Evolutionary conservation across 2,113 vertebrate genomes (phyloP).

Genomic region (Pontoporia blainvillei): DNA sequence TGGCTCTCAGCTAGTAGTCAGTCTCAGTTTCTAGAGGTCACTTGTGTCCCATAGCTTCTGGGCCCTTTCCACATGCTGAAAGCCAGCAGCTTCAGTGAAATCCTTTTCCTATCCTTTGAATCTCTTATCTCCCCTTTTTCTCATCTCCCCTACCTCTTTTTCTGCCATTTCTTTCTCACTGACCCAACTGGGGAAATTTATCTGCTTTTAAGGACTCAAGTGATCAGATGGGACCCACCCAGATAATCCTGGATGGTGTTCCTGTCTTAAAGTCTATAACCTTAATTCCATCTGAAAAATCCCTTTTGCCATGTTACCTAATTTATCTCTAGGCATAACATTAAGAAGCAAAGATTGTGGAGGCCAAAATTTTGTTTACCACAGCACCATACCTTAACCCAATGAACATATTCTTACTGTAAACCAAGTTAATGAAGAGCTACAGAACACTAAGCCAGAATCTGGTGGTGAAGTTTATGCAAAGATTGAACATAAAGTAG

Average conservation of each 20-base stretch:
- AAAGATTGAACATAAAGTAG: not conserved
- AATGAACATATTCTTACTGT: not conserved
- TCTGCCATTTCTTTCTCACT: not conserved
- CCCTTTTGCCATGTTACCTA: not conserved
- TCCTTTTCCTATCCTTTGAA: not conserved
- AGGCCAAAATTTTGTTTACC: not conserved
- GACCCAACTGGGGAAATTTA: not conserved
- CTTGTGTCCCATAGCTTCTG: not conserved
- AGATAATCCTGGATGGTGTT: not conserved
- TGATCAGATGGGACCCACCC: not conserved
- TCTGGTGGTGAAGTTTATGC: not conserved
- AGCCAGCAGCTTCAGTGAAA: not conserved
- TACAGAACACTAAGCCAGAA: not conserved
- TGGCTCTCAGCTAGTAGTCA: too few relatives aligned
- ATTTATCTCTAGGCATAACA: not conserved
- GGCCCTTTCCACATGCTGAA: not conserved
- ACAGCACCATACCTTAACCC: not conserved
- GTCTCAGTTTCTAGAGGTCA: not conserved
- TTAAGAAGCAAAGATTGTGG: not conserved
- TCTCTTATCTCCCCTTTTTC: not conserved
- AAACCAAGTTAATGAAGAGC: not conserved
- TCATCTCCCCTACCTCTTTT: not conserved
- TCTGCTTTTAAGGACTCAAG: not conserved
- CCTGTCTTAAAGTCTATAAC: not conserved
- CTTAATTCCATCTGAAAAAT: not conserved